phyloP scores from a whole-genome alignment of 1,140 invertebrate genomes.

The Anastrepha ludens region DNA sequence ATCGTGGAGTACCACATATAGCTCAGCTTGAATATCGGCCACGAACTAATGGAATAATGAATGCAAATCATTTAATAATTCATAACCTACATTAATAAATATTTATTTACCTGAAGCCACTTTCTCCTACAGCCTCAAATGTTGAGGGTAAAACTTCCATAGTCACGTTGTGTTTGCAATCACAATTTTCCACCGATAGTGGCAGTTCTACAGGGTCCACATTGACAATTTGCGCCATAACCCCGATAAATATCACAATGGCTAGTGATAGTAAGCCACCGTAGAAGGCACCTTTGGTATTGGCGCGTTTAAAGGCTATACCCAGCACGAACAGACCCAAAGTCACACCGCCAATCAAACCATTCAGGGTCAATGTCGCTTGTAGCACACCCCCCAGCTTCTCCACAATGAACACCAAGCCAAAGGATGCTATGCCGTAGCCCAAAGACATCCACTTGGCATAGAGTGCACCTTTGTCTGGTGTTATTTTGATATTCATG shows the following conservation, averaged over 20 bases:
- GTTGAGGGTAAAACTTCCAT: slow-evolving; percentile 19
- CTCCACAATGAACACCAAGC: slow-evolving; percentile 85
- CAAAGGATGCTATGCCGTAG: slow-evolving; percentile 77
- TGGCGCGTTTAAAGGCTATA: slow-evolving; percentile 91
- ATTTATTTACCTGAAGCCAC: slow-evolving; percentile 64
- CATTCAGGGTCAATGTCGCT: slow-evolving; percentile 90
- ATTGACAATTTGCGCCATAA: slow-evolving; percentile 75
- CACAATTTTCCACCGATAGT: slow-evolving; percentile 74
- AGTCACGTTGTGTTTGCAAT: slow-evolving; percentile 74
- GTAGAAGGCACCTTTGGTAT: slow-evolving; percentile 79
- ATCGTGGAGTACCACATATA: slow-evolving; percentile 84
- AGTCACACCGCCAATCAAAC: slow-evolving; percentile 90
- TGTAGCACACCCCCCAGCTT: slow-evolving; percentile 87
- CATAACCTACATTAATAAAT: not conserved
- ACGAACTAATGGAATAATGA: slow-evolving; percentile 66
- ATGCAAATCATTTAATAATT: no score
- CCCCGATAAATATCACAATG: slow-evolving; percentile 75
- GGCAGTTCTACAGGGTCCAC: slow-evolving; percentile 73
- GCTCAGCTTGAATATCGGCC: slow-evolving; percentile 79
- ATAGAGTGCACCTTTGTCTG: slow-evolving; percentile 80
- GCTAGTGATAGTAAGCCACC: slow-evolving; percentile 75
- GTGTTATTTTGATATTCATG: slow-evolving; percentile 81
- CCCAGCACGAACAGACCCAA: slow-evolving; percentile 90
- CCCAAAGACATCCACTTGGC: slow-evolving; percentile 74
- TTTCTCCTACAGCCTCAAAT: not conserved